These are phyloP conservation scores for Melanostoma mellinum DNA, from an alignment of 2,888 invertebrate genomes.

Conservation along the genomic window DNA sequence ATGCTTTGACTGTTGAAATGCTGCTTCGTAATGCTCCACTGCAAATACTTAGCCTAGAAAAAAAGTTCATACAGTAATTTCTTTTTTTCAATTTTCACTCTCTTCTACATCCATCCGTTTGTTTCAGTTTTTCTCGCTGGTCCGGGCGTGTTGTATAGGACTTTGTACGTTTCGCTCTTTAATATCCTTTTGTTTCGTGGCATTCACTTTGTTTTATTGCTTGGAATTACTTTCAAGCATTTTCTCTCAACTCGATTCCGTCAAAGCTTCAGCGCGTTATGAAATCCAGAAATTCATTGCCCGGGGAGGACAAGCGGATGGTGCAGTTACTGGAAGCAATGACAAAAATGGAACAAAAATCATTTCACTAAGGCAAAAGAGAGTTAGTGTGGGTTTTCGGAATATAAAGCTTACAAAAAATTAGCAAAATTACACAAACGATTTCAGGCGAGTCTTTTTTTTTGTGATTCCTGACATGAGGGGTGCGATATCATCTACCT, in stretches of 20 bases:
- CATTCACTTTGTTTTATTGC: conserved; percentile 69
- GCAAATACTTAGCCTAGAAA: conserved; percentile 69
- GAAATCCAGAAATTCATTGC: conserved; percentile 41
- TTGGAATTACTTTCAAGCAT: conserved; percentile 62
- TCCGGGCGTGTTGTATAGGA: not conserved
- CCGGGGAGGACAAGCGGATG: conserved; percentile 43
- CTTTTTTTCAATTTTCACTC: conserved; percentile 1
- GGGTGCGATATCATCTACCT: too few species aligned
- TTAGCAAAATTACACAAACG: conserved; percentile 54
- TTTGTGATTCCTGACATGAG: too few species aligned
- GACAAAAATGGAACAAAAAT: conserved; percentile 15
- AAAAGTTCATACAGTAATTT: conserved; percentile 63
- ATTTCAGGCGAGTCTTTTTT: not conserved
- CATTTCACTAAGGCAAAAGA: conserved; percentile 3
- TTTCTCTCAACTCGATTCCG: conserved; percentile 51
- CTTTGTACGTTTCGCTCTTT: conserved; percentile 19
- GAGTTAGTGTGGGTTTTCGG: conserved; percentile 17
- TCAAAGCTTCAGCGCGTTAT: conserved; percentile 55
- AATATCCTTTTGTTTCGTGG: conserved; percentile 60
- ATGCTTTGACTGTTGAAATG: conserved; percentile 54
- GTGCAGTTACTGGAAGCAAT: conserved; percentile 63
- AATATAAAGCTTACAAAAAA: conserved; percentile 54
- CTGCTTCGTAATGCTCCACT: conserved; percentile 59
- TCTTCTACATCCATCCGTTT: conserved; percentile 40
- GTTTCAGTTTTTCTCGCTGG: not conserved